Evolutionary conservation across 2,797 vertebrate species (phyloP).

Genomic region (Dendrocincla tyrannina): DNA sequence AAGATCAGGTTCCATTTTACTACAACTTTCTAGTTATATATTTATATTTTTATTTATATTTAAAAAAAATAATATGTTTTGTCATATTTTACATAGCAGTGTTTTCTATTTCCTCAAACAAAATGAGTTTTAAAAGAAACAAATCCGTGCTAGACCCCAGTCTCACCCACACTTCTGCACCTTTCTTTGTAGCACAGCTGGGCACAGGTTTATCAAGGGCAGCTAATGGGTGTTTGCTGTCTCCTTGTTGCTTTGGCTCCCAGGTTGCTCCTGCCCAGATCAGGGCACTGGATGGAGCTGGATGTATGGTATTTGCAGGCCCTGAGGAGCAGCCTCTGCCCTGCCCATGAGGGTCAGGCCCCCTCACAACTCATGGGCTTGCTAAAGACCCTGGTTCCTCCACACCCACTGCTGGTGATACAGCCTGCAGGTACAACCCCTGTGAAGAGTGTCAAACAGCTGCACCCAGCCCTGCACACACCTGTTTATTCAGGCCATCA

Average conservation of each 20-base stretch:
- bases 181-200: neutral
- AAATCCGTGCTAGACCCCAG: neutral
- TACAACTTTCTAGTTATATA: neutral
- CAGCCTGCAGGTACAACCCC: neutral
- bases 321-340: neutral
- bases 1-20: neutral
- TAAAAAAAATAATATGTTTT: neutral
- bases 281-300: neutral
- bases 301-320: neutral
- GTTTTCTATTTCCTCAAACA: neutral
- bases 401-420: fast-evolving
- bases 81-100: neutral
- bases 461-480: neutral
- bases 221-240: neutral
- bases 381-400: neutral
- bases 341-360: fast-evolving
- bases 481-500: neutral
- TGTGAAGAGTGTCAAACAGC: neutral
- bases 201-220: neutral
- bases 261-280: fast-evolving
- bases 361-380: fast-evolving
- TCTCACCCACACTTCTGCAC: neutral
- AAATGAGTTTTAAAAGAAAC: neutral
- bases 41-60: too few relatives aligned
- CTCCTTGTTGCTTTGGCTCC: neutral